Evolutionary conservation across 2,888 invertebrate genomes (phyloP).

Genomic region (Drosophila maculinotata): DNA sequence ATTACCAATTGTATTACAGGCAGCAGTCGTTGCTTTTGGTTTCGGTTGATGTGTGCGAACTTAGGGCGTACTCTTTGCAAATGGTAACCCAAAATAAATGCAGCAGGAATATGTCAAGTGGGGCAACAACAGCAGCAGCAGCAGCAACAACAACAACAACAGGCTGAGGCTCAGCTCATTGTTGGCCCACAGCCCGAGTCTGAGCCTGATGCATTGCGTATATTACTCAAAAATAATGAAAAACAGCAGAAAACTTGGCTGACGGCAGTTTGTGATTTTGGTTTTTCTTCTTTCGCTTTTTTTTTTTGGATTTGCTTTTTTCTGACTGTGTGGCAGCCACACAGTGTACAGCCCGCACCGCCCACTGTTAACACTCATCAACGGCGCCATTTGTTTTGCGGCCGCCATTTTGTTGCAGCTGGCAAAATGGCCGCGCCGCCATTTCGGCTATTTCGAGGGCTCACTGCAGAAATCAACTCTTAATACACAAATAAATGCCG

Average conservation of each 20-base stretch:
- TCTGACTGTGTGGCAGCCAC: too few relatives aligned
- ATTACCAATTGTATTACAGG: constrained; percentile 36
- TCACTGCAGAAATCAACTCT: constrained; percentile 66
- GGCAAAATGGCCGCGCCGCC: constrained; percentile 63
- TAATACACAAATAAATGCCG: constrained; percentile 75
- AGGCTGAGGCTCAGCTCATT: constrained; percentile 33
- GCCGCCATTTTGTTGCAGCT: constrained; percentile 75
- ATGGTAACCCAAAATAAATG: constrained; percentile 72
- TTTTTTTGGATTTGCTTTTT: neutral
- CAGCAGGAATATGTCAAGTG: constrained; percentile 74
- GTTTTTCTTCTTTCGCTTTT: constrained; percentile 9
- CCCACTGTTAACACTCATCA: constrained; percentile 68
- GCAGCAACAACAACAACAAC: constrained; percentile 19
- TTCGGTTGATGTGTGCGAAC: constrained; percentile 22
- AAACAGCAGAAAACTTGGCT: constrained; percentile 44
- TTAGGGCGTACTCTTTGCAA: constrained; percentile 42
- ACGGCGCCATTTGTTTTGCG: constrained; percentile 69
- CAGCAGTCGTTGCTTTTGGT: constrained; percentile 38
- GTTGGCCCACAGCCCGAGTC: constrained; percentile 12
- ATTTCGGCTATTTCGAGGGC: constrained; percentile 31
- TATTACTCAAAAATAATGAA: constrained; percentile 77
- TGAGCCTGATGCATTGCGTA: constrained; percentile 75
- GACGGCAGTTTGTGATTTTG: constrained; percentile 53
- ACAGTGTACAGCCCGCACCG: constrained; percentile 8
- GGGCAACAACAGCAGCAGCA: constrained; percentile 42